A percentile compares a stretch with the other conserved stretches of the same genome.
These are phyloP conservation scores for Nestor notabilis DNA, from an alignment of 2,113 vertebrate genomes.

Conservation along the genomic window DNA sequence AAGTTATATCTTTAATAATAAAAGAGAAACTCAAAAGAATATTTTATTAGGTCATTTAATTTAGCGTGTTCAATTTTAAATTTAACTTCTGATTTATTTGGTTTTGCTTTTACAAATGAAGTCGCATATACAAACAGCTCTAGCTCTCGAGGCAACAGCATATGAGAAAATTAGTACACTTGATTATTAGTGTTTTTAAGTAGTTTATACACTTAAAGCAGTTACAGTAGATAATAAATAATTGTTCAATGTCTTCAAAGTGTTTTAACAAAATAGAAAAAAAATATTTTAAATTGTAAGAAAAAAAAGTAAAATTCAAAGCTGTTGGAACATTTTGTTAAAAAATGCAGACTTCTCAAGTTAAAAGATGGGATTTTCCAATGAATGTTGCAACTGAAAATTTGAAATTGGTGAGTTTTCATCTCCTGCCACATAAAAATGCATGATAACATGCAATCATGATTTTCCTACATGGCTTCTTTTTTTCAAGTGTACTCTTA, in stretches of 20 bases:
- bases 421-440: not conserved
- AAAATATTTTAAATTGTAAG: not conserved
- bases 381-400: not conserved
- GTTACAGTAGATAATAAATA: conserved; percentile 28
- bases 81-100: conserved; percentile 2
- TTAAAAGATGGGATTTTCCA: not conserved
- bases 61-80: conserved; percentile 23
- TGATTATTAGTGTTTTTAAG: not conserved
- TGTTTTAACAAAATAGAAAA: not conserved
- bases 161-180: conserved; percentile 30
- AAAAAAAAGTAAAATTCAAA: not conserved
- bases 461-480: not conserved
- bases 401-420: not conserved
- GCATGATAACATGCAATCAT: rapidly evolving
- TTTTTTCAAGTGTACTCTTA: not conserved
- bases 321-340: not conserved
- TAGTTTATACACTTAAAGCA: conserved; percentile 42
- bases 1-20: not conserved
- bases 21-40: conserved; percentile 10
- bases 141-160: conserved; percentile 8
- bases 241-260: not conserved
- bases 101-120: conserved; percentile 29
- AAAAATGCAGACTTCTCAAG: not conserved
- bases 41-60: conserved; percentile 18
- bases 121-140: conserved; percentile 22